Conservation (phyloP, 2,888 invertebrate species). For the Drosophila acutilabella region DNA sequence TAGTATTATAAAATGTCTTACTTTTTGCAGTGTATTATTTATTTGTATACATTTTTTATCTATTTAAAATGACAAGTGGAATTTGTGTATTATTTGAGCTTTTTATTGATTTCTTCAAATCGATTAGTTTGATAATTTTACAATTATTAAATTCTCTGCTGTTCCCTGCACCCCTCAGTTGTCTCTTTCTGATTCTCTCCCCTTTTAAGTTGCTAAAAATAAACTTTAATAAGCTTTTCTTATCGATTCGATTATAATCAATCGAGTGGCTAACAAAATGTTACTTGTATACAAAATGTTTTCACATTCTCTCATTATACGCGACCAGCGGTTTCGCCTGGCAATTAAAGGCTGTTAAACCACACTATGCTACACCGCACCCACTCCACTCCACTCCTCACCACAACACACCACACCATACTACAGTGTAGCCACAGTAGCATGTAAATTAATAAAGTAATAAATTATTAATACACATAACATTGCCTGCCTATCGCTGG, state of each 20-base stretch:
- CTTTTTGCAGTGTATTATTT: no score
- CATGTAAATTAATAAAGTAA: constrained; percentile 73
- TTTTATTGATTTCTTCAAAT: constrained; percentile 26
- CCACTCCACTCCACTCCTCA: constrained; percentile 2
- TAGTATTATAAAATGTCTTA: no score
- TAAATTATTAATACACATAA: constrained; percentile 72
- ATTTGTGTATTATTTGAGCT: neutral
- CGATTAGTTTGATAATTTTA: constrained; percentile 29
- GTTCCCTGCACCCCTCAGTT: neutral
- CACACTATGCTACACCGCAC: constrained; percentile 15
- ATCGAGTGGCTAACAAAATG: constrained; percentile 33
- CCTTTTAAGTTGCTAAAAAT: constrained; percentile 21
- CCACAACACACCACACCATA: constrained; percentile 1
- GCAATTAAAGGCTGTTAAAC: constrained; percentile 37
- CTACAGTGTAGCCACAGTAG: constrained; percentile 15
- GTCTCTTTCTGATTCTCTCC: neutral
- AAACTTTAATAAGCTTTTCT: constrained; percentile 34
- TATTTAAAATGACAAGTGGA: neutral
- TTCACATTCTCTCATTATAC: constrained; percentile 17
- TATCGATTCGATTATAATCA: constrained; percentile 58
- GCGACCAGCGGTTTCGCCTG: constrained; percentile 22
- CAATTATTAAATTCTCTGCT: neutral
- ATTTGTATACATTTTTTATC: neutral
- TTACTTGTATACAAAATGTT: constrained; percentile 24
- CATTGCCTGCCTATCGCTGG: constrained; percentile 20